Base-by-base conservation (phyloP, 2,113 vertebrate species). In the Phycodurus eques region DNA sequence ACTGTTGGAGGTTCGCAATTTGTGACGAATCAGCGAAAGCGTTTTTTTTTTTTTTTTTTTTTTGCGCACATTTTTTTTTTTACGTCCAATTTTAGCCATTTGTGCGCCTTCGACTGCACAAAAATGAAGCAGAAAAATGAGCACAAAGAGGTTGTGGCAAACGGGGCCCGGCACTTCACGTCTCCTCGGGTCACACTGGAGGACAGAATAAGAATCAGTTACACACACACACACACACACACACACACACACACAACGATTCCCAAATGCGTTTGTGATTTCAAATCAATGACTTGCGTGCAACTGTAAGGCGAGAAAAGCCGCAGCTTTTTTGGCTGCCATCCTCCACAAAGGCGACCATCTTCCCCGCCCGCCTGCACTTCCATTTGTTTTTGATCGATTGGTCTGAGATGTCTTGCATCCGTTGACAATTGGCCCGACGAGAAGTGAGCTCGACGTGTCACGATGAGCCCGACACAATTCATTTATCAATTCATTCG, bases 1-100 rank as follows among this genome's bases (percentile, higher is more conserved):
- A 6, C 67, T 27, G 49, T 33, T 79, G 74, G 12, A 77, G 76
- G 70, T 73, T 57, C 43, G 49, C 67, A 17, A 51, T 80, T 80
- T 67, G 67, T 42, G 69, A 60, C 31, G 43, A 57, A 39, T 78
- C 59, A 42, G 19, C 47, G 67, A 33, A 14, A 35, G 79, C n/a
- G n/a, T n/a, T n/a, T n/a, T n/a, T n/a, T n/a, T n/a, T n/a, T n/a
- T 72, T 67, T 3, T 57, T 72, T 67, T 3, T 57, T 44, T 33
- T 72, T 19, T 69, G 65, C 69, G 44, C 13, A 27, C n/a, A n/a
- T n/a, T n/a, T n/a, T n/a, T n/a, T n/a, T n/a, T n/a, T n/a, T 15
- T 9, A 66, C 15, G n/a, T n/a, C n/a, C 44, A 9, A 31, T 66
- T 66, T 66, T 46, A 8, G 43, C 43, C 43, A 27, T 2, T 47